phyloP scores from a whole-genome alignment of 2,888 invertebrate genomes.

The Caenorhabditis uteleia region DNA sequence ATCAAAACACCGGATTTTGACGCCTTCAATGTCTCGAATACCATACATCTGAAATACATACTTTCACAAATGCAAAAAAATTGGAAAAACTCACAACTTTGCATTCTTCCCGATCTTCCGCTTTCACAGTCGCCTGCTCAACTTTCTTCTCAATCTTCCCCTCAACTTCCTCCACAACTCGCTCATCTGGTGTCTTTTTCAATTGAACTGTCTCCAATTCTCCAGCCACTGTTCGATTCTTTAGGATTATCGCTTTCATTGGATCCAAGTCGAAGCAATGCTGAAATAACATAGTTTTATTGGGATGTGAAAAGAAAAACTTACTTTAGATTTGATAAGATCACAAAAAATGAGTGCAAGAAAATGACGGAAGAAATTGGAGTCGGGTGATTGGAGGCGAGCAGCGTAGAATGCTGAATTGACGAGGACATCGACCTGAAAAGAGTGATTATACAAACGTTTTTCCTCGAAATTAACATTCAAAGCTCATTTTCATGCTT shows the following conservation, averaged over 20 bases:
- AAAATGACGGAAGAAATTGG: slow-evolving; percentile 55
- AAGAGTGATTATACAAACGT: not conserved
- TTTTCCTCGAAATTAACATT: not conserved
- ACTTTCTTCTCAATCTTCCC: not conserved
- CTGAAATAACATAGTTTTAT: slow-evolving; percentile 7
- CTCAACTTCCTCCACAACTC: slow-evolving; percentile 23
- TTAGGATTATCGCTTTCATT: slow-evolving; percentile 44
- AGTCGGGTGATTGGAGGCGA: slow-evolving; percentile 35
- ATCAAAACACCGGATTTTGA: slow-evolving; percentile 15
- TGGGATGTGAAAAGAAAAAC: not conserved
- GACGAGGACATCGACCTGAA: slow-evolving; percentile 60
- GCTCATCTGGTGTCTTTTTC: slow-evolving; percentile 40
- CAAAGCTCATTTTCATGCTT: not conserved
- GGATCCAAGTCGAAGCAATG: slow-evolving; percentile 52
- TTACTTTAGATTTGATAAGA: slow-evolving; percentile 43
- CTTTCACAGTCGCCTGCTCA: not conserved
- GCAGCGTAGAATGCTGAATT: slow-evolving; percentile 58
- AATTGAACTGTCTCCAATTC: slow-evolving; percentile 48
- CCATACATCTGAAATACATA: slow-evolving; percentile 19
- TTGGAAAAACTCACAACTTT: not conserved
- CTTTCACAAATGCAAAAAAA: not conserved
- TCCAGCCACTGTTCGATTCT: slow-evolving; percentile 55
- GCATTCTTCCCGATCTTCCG: not conserved
- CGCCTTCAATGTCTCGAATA: slow-evolving; percentile 12
- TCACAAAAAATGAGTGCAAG: slow-evolving; percentile 48